Evolutionary conservation across 1,140 invertebrate species (phyloP), one percentile per base, ranked within the genome.

Genomic region (Hylaeus anthracinus): DNA sequence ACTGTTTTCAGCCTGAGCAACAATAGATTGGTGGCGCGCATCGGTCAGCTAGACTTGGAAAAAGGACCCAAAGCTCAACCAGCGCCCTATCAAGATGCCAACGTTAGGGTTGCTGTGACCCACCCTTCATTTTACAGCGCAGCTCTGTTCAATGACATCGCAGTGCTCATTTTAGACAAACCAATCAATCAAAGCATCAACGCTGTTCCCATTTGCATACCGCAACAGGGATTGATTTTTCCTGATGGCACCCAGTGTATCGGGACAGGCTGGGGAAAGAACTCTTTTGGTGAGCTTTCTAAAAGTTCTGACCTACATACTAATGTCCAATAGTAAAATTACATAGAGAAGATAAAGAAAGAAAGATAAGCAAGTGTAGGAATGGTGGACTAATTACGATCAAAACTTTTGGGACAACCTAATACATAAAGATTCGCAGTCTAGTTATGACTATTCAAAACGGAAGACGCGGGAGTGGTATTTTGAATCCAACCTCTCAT

Each of bases 231-330:
- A 51, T 82, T 84, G 53, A 37, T 78, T 67, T 93, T 95, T 78
- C 78, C 90, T 5, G 55, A 90, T 5, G 90, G 93, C 37, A 90
- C 89, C 37, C 87, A 82, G 5, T 97, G 96, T 88, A 94, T 95
- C 82, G 95, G 96, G 1, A 95, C 95, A 43, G 96, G 96, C 10
- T 97, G 96, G 96, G 96, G 96, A 9, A 96, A 95, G 83, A 95
- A 95, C 87, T 94, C 94, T 4, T 96, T 96, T 84, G 94, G 95
- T 86, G 69, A 85, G n/a, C 6, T 61, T 15, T 6, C 45, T 8
- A 26, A 26, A 26, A 26, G 26, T 26, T 26, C 26, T 26, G 0
- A 48, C 45, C 8, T 48, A 6, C 45, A 5, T 48, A 48, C 8
- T 6, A 48, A 48, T 48, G 45, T 48, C 26, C 26, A 26, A 26